A percentile compares a stretch with the other conserved stretches of the same genome.
Evolutionary conservation across 2,113 vertebrate genomes (phyloP).

Genomic region (Protobothrops flavoviridis): DNA sequence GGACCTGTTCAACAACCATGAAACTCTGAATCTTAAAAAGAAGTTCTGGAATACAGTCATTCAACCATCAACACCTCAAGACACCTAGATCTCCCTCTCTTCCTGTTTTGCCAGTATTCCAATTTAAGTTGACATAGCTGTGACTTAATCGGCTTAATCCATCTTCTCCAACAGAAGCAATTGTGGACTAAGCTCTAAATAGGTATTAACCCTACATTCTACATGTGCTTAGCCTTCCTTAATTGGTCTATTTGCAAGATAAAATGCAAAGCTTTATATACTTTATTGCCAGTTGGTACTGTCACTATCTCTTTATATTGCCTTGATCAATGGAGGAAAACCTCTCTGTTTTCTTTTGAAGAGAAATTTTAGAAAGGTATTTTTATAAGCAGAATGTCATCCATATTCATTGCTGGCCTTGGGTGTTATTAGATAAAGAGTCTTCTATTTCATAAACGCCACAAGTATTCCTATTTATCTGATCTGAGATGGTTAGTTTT

Average conservation of each 20-base stretch:
- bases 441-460: conserved; percentile 64
- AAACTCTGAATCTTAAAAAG: conserved; percentile 20
- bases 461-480: conserved; percentile 66
- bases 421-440: conserved; percentile 47
- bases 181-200: neutral
- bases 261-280: neutral
- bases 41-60: neutral
- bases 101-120: neutral
- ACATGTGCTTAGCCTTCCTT: rapidly evolving
- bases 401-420: conserved; percentile 51
- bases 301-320: neutral
- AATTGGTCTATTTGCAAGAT: rapidly evolving
- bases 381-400: conserved; percentile 40
- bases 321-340: conserved; percentile 13
- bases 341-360: neutral
- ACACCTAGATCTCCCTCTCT: neutral
- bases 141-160: conserved; percentile 22
- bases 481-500: conserved; percentile 65
- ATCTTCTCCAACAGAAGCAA: conserved; percentile 9
- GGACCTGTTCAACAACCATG: conserved; percentile 18
- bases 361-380: neutral
- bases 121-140: neutral
- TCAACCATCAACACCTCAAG: neutral
- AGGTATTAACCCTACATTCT: neutral
- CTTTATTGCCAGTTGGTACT: neutral